phyloP scores from a whole-genome alignment of 2,113 vertebrate genomes.

The Atherinomorus stipes region DNA sequence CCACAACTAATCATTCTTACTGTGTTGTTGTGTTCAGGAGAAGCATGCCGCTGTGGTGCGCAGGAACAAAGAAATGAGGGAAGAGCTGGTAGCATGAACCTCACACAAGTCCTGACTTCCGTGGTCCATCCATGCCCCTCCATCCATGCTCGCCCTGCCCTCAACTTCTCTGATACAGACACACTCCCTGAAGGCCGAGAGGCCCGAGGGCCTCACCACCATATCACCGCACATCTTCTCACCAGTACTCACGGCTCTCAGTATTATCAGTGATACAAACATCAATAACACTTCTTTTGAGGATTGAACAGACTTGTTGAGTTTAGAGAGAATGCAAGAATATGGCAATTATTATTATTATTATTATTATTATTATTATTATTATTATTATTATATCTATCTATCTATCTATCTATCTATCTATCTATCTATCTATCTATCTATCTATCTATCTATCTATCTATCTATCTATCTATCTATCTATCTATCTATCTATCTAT shows the following conservation, averaged over 20 bases:
- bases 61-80: constrained; percentile 97
- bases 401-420: constrained; percentile 45
- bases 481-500: constrained; percentile 49
- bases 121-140: constrained; percentile 44
- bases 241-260: constrained; percentile 70
- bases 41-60: constrained; percentile 92
- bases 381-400: constrained; percentile 72
- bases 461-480: constrained; percentile 48
- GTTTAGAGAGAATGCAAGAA: constrained; percentile 66
- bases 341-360: constrained; percentile 76
- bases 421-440: constrained; percentile 59
- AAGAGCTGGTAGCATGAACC: constrained; percentile 85
- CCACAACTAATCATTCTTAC: not conserved
- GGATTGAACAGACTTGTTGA: constrained; percentile 73
- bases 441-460: constrained; percentile 60
- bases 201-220: constrained; percentile 66
- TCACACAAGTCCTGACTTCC: constrained; percentile 44
- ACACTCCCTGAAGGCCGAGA: constrained; percentile 58
- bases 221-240: constrained; percentile 54
- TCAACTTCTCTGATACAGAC: constrained; percentile 56
- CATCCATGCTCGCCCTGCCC: constrained; percentile 31
- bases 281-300: constrained; percentile 69
- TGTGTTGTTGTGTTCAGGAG: constrained; percentile 81
- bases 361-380: too few species aligned
- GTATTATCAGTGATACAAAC: constrained; percentile 75